These are phyloP conservation scores for Pristionchus entomophagus DNA, from an alignment of 2,888 invertebrate genomes.

Conservation along the genomic window DNA sequence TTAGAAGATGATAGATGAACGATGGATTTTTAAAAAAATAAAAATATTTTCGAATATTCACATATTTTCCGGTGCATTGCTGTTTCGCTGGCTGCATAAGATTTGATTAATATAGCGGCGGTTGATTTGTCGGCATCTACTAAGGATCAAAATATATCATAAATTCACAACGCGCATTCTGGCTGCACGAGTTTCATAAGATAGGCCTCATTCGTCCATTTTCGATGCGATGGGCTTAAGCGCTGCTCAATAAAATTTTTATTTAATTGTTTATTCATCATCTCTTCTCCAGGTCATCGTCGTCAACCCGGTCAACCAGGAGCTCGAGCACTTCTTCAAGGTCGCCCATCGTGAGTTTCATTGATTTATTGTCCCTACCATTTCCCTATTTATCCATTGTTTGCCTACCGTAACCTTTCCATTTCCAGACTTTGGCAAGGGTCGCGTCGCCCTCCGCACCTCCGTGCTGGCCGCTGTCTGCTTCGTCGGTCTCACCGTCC, in stretches of 20 bases:
- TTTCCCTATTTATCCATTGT: too few relatives aligned
- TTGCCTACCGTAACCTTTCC: background rate
- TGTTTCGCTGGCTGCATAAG: too few relatives aligned
- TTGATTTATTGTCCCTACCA: background rate
- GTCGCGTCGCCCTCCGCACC: slow-evolving; percentile 66
- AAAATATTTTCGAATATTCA: too few relatives aligned
- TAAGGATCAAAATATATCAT: background rate
- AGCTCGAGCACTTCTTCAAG: slow-evolving; percentile 70
- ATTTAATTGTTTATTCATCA: background rate
- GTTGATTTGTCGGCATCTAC: background rate
- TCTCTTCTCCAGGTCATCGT: slow-evolving; percentile 59
- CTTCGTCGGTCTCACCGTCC: slow-evolving; percentile 69
- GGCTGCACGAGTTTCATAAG: background rate
- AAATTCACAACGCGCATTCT: background rate
- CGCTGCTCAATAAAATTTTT: background rate
- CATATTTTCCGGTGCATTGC: background rate
- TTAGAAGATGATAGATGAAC: too few relatives aligned
- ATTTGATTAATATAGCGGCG: background rate
- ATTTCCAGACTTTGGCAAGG: slow-evolving; percentile 64
- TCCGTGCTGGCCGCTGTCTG: slow-evolving; percentile 65
- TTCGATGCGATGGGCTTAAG: background rate
- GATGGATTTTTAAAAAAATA: background rate
- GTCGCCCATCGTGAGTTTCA: slow-evolving; percentile 64
- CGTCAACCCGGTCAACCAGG: slow-evolving; percentile 74
- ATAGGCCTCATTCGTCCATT: background rate